phyloP scores from a whole-genome alignment of 2,113 vertebrate genomes.

The Apaloderma vittatum region DNA sequence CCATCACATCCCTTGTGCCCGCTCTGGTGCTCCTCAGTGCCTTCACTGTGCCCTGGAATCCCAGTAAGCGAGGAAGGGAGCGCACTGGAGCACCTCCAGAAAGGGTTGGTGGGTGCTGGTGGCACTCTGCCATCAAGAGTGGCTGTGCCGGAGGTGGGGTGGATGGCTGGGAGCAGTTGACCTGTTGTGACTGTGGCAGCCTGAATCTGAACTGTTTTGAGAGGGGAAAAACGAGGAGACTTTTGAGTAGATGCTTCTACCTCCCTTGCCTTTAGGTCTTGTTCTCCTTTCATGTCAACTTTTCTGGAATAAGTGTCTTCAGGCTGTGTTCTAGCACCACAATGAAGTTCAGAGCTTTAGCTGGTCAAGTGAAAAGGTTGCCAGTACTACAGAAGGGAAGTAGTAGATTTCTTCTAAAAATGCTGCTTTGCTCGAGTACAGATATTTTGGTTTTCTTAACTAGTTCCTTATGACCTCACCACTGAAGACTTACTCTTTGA shows the following conservation, averaged over 20 bases:
- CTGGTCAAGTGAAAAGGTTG: neutral
- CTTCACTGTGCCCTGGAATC: rapidly evolving
- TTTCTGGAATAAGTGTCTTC: neutral
- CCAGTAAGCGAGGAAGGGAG: neutral
- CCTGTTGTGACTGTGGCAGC: neutral
- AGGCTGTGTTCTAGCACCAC: neutral
- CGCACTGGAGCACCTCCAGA: neutral
- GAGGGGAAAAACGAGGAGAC: neutral
- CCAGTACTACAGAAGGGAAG: neutral
- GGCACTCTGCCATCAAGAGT: rapidly evolving
- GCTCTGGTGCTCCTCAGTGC: neutral
- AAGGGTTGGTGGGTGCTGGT: neutral
- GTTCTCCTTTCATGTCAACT: neutral
- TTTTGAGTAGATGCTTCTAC: neutral
- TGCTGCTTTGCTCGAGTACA: neutral
- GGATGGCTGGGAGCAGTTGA: neutral
- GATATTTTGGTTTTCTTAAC: neutral
- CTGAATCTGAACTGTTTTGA: neutral
- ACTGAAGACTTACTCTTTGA: neutral
- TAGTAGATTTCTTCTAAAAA: neutral
- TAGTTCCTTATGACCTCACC: neutral
- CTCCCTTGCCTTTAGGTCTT: neutral
- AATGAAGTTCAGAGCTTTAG: neutral
- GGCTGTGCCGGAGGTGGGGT: neutral
- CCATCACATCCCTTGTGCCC: neutral